Percentiles rank a stretch among this genome's conserved stretches.
phyloP scores from a whole-genome alignment of 2,113 vertebrate species.

The Colistium nudipinnis region DNA sequence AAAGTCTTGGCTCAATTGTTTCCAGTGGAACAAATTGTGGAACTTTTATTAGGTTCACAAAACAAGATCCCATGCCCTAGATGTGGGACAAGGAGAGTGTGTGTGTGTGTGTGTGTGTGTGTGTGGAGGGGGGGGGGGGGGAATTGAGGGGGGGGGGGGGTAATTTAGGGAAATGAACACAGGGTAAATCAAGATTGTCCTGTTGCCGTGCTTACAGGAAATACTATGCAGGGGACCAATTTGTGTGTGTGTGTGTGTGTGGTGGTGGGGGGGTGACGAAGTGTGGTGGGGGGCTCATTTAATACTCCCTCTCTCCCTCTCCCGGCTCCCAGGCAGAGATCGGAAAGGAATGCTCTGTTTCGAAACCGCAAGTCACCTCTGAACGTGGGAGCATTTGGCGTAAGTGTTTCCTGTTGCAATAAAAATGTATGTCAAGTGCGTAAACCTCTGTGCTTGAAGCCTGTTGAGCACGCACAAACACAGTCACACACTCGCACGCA shows the following conservation, averaged over 20 bases:
- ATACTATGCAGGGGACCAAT: constrained; percentile 74
- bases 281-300: constrained; percentile 62
- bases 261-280: constrained; percentile 43
- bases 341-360: constrained; percentile 73
- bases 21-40: constrained; percentile 69
- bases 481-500: constrained; percentile 1
- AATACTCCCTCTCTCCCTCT: constrained; percentile 65
- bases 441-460: constrained; percentile 56
- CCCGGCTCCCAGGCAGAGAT: constrained; percentile 65
- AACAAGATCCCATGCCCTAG: constrained; percentile 67
- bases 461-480: constrained; percentile 33
- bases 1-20: constrained; percentile 40
- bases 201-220: constrained; percentile 81
- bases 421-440: constrained; percentile 79
- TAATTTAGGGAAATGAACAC: constrained; percentile 79
- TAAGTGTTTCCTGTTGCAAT: constrained; percentile 81
- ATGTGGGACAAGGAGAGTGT: no score
- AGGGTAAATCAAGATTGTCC: constrained; percentile 77
- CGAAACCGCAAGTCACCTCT: constrained; percentile 76
- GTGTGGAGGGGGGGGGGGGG: no score
- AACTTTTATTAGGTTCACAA: constrained; percentile 78
- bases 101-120: no score
- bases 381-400: constrained; percentile 75
- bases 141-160: no score
- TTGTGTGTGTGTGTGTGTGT: no score